Percentiles rank a stretch among this genome's conserved stretches.
Evolutionary conservation across 2,888 invertebrate genomes (phyloP).

Genomic region (Cremastobaeus sp.): DNA sequence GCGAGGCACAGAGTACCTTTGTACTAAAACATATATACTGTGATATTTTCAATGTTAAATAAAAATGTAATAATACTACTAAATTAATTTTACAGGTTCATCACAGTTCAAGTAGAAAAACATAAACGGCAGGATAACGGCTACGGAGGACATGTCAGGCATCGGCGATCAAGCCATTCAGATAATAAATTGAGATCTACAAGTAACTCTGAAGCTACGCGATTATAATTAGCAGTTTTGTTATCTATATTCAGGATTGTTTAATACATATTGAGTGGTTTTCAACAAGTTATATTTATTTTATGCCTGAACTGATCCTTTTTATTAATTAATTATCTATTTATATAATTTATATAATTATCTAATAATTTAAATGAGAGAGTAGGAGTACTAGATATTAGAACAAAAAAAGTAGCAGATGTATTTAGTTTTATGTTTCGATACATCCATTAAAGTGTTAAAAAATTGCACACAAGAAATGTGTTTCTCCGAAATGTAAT

Average conservation of each 20-base stretch:
- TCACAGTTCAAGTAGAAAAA: conserved; percentile 72
- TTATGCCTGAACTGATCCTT: not conserved
- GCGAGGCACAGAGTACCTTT: not conserved
- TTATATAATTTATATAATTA: too few relatives aligned
- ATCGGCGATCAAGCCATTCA: conserved; percentile 75
- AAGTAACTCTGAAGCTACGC: conserved; percentile 71
- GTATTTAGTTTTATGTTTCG: too few relatives aligned
- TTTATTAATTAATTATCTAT: too few relatives aligned
- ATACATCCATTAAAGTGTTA: too few relatives aligned
- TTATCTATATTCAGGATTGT: conserved; percentile 35
- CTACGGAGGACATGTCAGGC: conserved; percentile 67
- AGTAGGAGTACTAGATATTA: too few relatives aligned
- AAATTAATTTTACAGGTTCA: conserved; percentile 47
- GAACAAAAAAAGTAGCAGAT: too few relatives aligned
- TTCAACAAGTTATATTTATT: conserved; percentile 2
- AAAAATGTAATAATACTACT: too few relatives aligned
- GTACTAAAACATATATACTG: not conserved
- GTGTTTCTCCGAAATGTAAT: too few relatives aligned
- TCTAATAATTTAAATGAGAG: too few relatives aligned
- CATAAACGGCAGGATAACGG: conserved; percentile 69
- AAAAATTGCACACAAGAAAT: too few relatives aligned
- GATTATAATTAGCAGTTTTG: conserved; percentile 66
- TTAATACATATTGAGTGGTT: conserved; percentile 49
- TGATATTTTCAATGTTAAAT: not conserved
- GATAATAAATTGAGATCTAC: conserved; percentile 71